phyloP scores from a whole-genome alignment of 2,888 invertebrate species.

The Eumerus sabulonum region DNA sequence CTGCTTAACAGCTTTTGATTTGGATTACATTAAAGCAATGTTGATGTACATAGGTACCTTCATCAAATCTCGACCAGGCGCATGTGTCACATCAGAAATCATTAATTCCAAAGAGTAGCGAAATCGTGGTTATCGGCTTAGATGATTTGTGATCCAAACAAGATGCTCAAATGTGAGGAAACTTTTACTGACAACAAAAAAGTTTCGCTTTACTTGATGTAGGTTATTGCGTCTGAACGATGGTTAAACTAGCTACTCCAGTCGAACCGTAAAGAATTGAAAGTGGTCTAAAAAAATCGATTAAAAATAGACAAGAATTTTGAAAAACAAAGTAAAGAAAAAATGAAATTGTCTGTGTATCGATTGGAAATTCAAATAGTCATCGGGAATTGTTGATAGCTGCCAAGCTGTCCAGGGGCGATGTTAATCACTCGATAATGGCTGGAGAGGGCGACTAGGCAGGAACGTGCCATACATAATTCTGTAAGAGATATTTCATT shows the following conservation, averaged over 20 bases:
- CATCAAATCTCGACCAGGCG: not conserved
- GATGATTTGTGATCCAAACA: constrained; percentile 1
- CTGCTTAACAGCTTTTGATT: constrained; percentile 15
- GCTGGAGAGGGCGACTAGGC: constrained; percentile 40
- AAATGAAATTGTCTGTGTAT: constrained; percentile 25
- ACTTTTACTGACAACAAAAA: constrained; percentile 52
- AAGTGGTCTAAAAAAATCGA: constrained; percentile 37
- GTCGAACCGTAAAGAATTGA: constrained; percentile 35
- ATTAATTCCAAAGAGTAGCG: constrained; percentile 20
- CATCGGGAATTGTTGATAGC: not conserved
- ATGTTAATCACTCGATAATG: constrained; percentile 61
- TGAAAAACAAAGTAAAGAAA: no score
- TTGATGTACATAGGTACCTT: no score
- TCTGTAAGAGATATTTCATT: constrained; percentile 7
- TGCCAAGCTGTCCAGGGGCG: constrained; percentile 8
- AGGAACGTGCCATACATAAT: constrained; percentile 53
- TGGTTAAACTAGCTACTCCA: constrained; percentile 28
- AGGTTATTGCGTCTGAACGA: constrained; percentile 24
- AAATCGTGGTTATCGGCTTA: constrained; percentile 30
- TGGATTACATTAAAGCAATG: no score
- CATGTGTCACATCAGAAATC: not conserved
- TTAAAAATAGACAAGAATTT: constrained; percentile 7
- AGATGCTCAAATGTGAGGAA: constrained; percentile 16
- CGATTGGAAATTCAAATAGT: constrained; percentile 51
- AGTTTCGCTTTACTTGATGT: constrained; percentile 40